These are phyloP conservation scores for Arctopsyche grandis DNA, from an alignment of 1,140 invertebrate species.

Conservation along the genomic window DNA sequence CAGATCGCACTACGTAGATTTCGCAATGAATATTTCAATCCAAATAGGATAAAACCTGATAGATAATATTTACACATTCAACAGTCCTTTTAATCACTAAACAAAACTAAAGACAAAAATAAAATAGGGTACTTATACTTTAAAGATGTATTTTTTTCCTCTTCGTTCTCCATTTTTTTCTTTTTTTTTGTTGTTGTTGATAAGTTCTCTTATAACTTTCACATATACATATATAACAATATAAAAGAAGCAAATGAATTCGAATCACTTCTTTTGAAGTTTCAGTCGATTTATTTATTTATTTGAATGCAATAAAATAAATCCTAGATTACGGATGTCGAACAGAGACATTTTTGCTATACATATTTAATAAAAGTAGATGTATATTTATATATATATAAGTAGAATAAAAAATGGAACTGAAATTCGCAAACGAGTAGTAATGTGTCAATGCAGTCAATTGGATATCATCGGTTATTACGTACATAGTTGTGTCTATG, in stretches of 20 bases:
- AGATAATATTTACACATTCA: conserved; percentile 16
- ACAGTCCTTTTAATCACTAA: background rate
- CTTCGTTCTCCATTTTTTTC: no score
- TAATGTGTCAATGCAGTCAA: conserved; percentile 23
- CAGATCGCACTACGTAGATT: no score
- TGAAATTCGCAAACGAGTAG: background rate
- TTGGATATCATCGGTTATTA: background rate
- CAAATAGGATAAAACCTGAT: conserved; percentile 6
- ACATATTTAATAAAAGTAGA: no score
- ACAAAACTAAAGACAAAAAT: conserved; percentile 11
- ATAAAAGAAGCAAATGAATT: conserved; percentile 1
- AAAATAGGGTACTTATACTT: background rate
- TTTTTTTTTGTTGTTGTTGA: no score
- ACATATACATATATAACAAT: conserved; percentile 8
- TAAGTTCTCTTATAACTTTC: background rate
- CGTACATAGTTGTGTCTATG: conserved; percentile 14
- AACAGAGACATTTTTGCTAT: no score
- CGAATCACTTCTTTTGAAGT: conserved; percentile 10
- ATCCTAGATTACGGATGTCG: no score
- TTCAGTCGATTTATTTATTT: conserved; percentile 7
- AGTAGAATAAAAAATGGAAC: background rate
- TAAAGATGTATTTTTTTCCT: background rate
- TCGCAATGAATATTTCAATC: no score
- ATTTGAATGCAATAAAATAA: no score
- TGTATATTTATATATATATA: background rate